Evolutionary conservation across 2,113 vertebrate genomes (phyloP).

Genomic region (Pyxicephalus adspersus): DNA sequence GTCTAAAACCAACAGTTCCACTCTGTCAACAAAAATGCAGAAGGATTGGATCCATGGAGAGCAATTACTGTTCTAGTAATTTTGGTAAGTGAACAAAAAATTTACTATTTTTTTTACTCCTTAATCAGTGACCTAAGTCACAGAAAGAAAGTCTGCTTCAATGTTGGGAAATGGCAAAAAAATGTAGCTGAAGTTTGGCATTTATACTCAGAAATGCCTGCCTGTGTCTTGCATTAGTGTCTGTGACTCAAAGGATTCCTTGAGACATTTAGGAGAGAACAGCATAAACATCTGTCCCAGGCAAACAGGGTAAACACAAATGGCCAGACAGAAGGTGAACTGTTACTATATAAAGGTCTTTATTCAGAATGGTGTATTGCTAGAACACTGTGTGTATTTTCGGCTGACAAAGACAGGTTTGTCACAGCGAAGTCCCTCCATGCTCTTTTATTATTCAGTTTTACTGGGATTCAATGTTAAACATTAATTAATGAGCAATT

Average conservation of each 20-base stretch:
- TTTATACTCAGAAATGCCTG: conserved; percentile 56
- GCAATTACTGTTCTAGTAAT: conserved; percentile 93
- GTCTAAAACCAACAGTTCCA: conserved; percentile 86
- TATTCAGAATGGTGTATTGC: conserved; percentile 64
- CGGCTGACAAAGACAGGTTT: conserved; percentile 64
- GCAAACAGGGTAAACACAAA: conserved; percentile 66
- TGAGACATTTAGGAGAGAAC: conserved; percentile 64
- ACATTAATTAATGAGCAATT: too few species aligned
- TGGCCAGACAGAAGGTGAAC: conserved; percentile 60
- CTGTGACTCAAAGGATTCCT: conserved; percentile 68
- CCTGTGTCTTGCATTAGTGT: conserved; percentile 59
- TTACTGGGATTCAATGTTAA: not conserved
- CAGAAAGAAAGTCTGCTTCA: conserved; percentile 41
- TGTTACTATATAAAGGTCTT: conserved; percentile 67
- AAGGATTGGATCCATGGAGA: conserved; percentile 84
- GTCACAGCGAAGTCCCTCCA: conserved; percentile 43
- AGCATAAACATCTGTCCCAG: conserved; percentile 63
- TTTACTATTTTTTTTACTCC: conserved; percentile 52
- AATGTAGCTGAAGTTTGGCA: conserved; percentile 36
- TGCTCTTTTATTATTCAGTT: not conserved
- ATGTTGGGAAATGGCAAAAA: conserved; percentile 45
- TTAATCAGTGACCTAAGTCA: conserved; percentile 46
- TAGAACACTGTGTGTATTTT: conserved; percentile 57
- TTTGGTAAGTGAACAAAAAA: conserved; percentile 83
- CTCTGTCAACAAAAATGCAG: conserved; percentile 93